Evolutionary conservation across 2,113 vertebrate genomes (phyloP).

Genomic region (Ceyx melanurus): DNA sequence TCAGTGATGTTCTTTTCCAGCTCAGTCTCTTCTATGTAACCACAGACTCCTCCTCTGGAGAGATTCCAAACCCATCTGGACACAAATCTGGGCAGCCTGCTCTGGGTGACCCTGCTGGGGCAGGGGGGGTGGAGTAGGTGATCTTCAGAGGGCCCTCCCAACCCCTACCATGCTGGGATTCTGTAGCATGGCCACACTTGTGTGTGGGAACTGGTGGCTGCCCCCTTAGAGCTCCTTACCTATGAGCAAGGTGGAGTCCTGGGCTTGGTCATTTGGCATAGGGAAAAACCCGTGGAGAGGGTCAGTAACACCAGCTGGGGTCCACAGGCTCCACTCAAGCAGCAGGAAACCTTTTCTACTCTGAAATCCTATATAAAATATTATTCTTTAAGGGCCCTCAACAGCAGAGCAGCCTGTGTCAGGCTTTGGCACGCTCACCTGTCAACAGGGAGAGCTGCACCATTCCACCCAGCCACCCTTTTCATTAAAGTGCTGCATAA

Average conservation of each 20-base stretch:
- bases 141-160: too few relatives aligned
- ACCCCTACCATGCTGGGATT: too few relatives aligned
- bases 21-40: too few relatives aligned
- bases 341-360: background rate
- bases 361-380: background rate
- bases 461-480: background rate
- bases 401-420: background rate
- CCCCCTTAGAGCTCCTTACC: background rate
- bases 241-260: background rate
- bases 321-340: background rate
- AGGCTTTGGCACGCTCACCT: background rate
- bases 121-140: too few relatives aligned
- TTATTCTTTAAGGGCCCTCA: background rate
- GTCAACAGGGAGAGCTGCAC: background rate
- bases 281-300: background rate
- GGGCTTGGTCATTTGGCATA: background rate
- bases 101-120: too few relatives aligned
- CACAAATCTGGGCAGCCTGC: too few relatives aligned
- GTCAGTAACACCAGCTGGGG: background rate
- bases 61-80: too few relatives aligned
- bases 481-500: background rate
- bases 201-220: background rate
- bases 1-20: too few relatives aligned
- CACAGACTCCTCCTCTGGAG: too few relatives aligned
- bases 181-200: background rate